A percentile compares a stretch with the other conserved stretches of the same genome.
These are phyloP conservation scores for Amaurobius ferox DNA, from an alignment of 2,888 invertebrate species.

Conservation along the genomic window DNA sequence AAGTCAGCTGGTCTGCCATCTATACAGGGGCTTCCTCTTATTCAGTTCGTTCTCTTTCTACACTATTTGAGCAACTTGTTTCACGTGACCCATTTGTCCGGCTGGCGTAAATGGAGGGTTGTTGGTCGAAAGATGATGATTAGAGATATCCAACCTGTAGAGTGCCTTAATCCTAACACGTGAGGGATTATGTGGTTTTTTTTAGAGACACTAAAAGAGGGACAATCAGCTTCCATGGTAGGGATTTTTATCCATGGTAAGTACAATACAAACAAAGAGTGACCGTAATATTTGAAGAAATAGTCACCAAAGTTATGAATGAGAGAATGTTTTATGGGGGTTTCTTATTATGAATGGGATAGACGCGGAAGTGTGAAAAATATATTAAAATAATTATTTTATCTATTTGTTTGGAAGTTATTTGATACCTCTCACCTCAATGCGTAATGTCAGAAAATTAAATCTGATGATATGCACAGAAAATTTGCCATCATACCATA, in stretches of 20 bases:
- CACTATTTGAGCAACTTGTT: slow-evolving; percentile 39
- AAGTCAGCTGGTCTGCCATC: too few species aligned
- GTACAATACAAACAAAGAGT: background rate
- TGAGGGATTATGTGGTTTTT: background rate
- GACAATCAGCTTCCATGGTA: background rate
- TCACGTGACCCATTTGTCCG: slow-evolving; percentile 54
- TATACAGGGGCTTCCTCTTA: background rate
- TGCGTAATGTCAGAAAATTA: too few species aligned
- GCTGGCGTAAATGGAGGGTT: background rate
- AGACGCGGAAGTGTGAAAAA: too few species aligned
- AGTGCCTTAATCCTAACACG: background rate
- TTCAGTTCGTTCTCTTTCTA: background rate
- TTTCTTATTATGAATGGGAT: too few species aligned
- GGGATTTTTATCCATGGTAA: background rate
- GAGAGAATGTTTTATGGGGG: too few species aligned
- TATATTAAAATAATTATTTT: too few species aligned
- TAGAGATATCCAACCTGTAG: background rate
- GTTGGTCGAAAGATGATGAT: slow-evolving; percentile 1
- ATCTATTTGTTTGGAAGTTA: too few species aligned
- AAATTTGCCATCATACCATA: too few species aligned
- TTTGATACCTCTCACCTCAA: too few species aligned
- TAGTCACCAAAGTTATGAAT: too few species aligned
- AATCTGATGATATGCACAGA: too few species aligned
- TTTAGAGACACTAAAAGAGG: background rate
- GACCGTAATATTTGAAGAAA: background rate